These are phyloP conservation scores for Holcopasites calliopsidis DNA, from an alignment of 1,140 invertebrate genomes.

Conservation along the genomic window DNA sequence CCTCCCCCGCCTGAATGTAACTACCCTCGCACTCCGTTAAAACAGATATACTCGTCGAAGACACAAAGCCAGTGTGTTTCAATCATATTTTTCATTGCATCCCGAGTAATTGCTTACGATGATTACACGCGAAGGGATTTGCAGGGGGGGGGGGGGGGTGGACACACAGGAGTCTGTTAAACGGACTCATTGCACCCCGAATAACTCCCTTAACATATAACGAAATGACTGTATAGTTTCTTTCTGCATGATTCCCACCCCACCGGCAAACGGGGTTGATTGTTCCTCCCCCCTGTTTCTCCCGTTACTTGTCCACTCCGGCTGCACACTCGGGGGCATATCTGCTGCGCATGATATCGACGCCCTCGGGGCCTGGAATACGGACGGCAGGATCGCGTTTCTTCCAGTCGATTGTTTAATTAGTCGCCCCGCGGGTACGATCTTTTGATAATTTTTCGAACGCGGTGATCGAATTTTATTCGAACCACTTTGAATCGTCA, in stretches of 20 bases:
- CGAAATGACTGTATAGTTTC: slow-evolving; percentile 24
- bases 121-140: not conserved
- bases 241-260: slow-evolving; percentile 10
- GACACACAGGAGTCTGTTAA: not conserved
- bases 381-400: slow-evolving; percentile 10
- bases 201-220: slow-evolving; percentile 23
- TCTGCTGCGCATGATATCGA: slow-evolving; percentile 1
- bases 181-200: slow-evolving; percentile 11
- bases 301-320: slow-evolving; percentile 18
- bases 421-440: not conserved
- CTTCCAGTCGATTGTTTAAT: slow-evolving; percentile 41
- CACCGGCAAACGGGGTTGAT: slow-evolving; percentile 13
- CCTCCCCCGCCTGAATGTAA: not conserved
- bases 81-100: slow-evolving; percentile 4
- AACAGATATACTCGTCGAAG: not conserved
- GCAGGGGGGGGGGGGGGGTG: not conserved
- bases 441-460: not conserved
- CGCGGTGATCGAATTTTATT: slow-evolving; percentile 12
- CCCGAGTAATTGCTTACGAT: slow-evolving; percentile 22
- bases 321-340: not conserved
- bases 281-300: not conserved
- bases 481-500: no score
- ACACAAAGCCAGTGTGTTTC: not conserved
- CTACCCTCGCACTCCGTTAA: no score
- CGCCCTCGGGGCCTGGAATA: not conserved